Percentiles rank a stretch among this genome's conserved stretches.
phyloP scores from a whole-genome alignment of 2,888 invertebrate species.

The Apamea monoglypha region DNA sequence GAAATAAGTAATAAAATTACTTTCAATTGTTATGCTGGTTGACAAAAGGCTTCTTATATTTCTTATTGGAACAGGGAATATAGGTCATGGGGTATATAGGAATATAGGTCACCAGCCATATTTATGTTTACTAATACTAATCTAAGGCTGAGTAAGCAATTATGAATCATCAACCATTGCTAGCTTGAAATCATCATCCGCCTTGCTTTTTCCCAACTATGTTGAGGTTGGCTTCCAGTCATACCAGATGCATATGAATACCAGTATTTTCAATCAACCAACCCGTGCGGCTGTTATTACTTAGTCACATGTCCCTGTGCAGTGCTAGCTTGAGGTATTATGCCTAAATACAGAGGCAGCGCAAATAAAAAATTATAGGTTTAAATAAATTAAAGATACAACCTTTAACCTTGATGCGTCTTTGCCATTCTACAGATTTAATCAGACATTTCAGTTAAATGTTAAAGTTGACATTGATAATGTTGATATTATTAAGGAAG shows the following conservation, averaged over 20 bases:
- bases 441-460: constrained; percentile 13
- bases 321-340: neutral
- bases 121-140: neutral
- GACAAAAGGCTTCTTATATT: neutral
- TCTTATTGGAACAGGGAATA: neutral
- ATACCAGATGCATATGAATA: too few species aligned
- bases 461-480: constrained; percentile 32
- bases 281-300: too few species aligned
- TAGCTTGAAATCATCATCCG: neutral
- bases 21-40: neutral
- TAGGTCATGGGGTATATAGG: neutral
- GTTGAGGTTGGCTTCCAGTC: too few species aligned
- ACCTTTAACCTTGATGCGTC: constrained; percentile 28
- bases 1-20: neutral
- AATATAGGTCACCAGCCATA: neutral
- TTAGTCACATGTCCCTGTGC: too few species aligned
- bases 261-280: too few species aligned
- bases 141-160: constrained; percentile 1
- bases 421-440: neutral
- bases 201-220: too few species aligned
- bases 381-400: neutral
- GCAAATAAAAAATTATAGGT: rapidly evolving
- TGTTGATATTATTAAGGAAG: constrained; percentile 15
- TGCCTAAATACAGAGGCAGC: neutral
- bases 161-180: neutral